Base-by-base conservation (phyloP, 2,888 invertebrate genomes). In the Ichneumoninae sp. region DNA sequence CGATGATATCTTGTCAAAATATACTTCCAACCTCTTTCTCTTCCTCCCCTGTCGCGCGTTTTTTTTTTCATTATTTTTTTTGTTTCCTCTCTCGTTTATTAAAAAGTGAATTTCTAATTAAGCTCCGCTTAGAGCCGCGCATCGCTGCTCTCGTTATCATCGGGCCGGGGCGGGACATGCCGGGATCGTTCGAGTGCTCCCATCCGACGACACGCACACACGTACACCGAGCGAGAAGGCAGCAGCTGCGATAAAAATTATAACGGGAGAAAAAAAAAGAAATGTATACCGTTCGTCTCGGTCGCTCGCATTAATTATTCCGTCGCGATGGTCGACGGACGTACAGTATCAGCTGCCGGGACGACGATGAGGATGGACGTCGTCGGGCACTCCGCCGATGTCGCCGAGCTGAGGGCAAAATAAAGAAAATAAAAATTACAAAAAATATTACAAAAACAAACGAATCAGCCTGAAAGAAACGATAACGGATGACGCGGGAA, bases 31-130 rank as follows among this genome's bases (percentile, higher is more conserved):
- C 75, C 13, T 70, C 65, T 0, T n/a, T 52, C 30, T 36, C 44
- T 13, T 26, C 3, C 44, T 47, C 57, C n/a, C 40, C 16, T 30
- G 50, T 70, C 52, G 66, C 3, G 3, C 66, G 19, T 7, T 30
- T 44, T 47, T 52, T 16, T 8, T 40, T 40, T 40, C 8, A 19
- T 13, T 69, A 50, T 26, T 22, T 36, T 19, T 72, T 47, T 33
- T 44, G 7, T 75, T 65, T 47, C 62, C 70, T 71, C 66, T 65
- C 71, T 30, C 75, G 57, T 70, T 78, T 75, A 77, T 83, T 83
- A 76, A 79, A 87, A 87, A 87, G 85, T 81, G 82, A 87, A 88
- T 86, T 47, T 87, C 86, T 89, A 87, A 89, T 88, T 89, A 88
- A 89, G 85, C 84, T 68, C 47, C 83, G 85, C 77, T 86, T 85